Conservation (phyloP, 2,797 vertebrate genomes). For the Sebastes iracundus region DNA sequence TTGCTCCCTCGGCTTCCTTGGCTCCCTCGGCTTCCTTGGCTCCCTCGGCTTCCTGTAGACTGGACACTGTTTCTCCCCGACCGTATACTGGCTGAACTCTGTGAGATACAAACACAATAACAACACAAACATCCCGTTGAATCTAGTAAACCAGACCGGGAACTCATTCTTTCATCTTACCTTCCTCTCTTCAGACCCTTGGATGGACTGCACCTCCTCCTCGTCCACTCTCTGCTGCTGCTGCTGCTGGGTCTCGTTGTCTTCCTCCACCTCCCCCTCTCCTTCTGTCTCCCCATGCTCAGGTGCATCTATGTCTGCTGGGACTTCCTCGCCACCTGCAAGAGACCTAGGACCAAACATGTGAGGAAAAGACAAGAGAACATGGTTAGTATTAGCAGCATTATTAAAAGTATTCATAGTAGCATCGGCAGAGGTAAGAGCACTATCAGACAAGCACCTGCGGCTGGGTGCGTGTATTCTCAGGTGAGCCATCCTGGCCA, state of each 20-base stretch:
- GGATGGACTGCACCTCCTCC: conserved; percentile 54
- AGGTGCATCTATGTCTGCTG: neutral
- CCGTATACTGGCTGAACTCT: conserved; percentile 61
- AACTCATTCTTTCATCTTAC: conserved; percentile 33
- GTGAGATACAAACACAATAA: conserved; percentile 1
- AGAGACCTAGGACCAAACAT: conserved; percentile 34
- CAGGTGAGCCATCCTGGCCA: conserved; percentile 44
- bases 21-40: neutral
- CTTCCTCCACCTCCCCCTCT: conserved; percentile 13
- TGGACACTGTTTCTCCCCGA: conserved; percentile 44
- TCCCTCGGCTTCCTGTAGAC: conserved; percentile 29
- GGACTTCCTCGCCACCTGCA: neutral
- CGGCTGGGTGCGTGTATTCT: conserved; percentile 2
- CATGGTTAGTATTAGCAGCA: neutral
- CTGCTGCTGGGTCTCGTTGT: neutral
- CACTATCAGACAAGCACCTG: conserved; percentile 26
- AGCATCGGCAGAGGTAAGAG: neutral
- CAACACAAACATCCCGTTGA: neutral
- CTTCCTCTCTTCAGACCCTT: conserved; percentile 43
- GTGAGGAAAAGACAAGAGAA: neutral
- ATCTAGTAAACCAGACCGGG: neutral
- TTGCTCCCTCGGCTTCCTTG: no score
- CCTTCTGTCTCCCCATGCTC: neutral
- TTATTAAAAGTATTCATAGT: neutral
- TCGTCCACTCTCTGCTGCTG: conserved; percentile 22